Conservation (phyloP, 2,888 invertebrate genomes). For the Galeopsomyia nigrocyanea region DNA sequence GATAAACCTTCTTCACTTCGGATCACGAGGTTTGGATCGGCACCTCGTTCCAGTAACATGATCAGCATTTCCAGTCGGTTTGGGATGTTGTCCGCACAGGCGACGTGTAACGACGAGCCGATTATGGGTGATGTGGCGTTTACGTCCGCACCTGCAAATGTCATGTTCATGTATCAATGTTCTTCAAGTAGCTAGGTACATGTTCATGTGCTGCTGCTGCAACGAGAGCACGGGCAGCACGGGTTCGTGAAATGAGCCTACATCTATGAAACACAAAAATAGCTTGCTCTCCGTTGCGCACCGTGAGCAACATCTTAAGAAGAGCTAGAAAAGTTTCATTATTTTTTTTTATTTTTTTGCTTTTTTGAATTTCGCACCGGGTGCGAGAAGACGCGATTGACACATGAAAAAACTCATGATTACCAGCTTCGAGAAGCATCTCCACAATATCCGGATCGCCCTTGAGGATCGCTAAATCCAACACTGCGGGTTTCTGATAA, state of each 20-base stretch:
- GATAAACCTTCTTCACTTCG: slow-evolving; percentile 82
- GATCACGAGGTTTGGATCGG: slow-evolving; percentile 83
- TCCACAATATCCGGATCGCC: slow-evolving; percentile 82
- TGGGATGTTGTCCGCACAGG: slow-evolving; percentile 83
- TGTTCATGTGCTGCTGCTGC: no score
- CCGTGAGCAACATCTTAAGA: no score
- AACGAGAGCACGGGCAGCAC: neutral
- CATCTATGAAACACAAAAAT: slow-evolving; percentile 5
- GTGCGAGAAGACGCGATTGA: neutral
- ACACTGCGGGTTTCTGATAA: slow-evolving; percentile 81
- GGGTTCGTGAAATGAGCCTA: slow-evolving; percentile 3
- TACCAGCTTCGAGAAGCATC: slow-evolving; percentile 79
- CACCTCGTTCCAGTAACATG: slow-evolving; percentile 80
- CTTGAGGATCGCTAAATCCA: slow-evolving; percentile 88
- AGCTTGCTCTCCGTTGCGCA: neutral
- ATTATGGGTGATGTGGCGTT: slow-evolving; percentile 86
- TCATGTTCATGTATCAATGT: no score
- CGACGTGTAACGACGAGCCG: slow-evolving; percentile 86
- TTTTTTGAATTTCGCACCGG: no score
- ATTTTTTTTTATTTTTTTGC: no score
- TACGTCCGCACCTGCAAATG: slow-evolving; percentile 80
- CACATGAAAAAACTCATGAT: slow-evolving; percentile 49
- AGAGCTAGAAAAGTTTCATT: no score
- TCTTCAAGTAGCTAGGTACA: no score
- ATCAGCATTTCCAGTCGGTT: slow-evolving; percentile 77